Evolutionary conservation across 1,140 invertebrate species (phyloP), one percentile per base, ranked within the genome.

Genomic region (Drosophila truncata): DNA sequence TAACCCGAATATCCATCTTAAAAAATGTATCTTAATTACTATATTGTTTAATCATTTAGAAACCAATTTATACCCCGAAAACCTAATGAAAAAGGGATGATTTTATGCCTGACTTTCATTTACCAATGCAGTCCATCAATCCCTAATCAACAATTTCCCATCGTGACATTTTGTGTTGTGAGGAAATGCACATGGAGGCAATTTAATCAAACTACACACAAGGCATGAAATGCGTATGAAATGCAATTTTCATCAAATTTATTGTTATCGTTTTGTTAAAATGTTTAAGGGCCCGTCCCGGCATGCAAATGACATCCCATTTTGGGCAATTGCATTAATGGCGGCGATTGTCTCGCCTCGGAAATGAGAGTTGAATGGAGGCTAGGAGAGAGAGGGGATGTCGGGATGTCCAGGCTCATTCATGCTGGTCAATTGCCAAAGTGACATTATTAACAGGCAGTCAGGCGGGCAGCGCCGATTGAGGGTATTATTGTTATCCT

Each of bases 221-320:
- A 72, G 73, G 58, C 77, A 87, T 90, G 80, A 87, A 84, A 88
- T 84, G 77, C 29, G 31, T 79, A 72, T 79, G 75, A 86, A 86
- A 87, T 72, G 83, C 85, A 81, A 88, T 84, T 88, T 78, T 80
- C 84, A 84, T 90, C 81, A 90, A 85, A 90, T 88, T 88, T 90
- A 88, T 90, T 90, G 82, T 85, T 81, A 82, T 90, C 80, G 69
- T 66, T 81, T 44, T 59, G 66, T 70, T 63, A 70, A 86, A 82
- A 86, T 70, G 67, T 65, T 65, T 46, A 49, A 57, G 58, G 58
- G 47, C 70, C 57, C 70, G 63, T 60, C 69, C 69, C 62, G 76
- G 73, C 84, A 88, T 88, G 84, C 85, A 88, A 88, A 88, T 88
- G 81, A 74, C 75, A 72, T 62, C 33, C 52, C 52, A 55, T 55